Base-by-base conservation (phyloP, 1,140 invertebrate genomes). In the Trichoplusia ni region DNA sequence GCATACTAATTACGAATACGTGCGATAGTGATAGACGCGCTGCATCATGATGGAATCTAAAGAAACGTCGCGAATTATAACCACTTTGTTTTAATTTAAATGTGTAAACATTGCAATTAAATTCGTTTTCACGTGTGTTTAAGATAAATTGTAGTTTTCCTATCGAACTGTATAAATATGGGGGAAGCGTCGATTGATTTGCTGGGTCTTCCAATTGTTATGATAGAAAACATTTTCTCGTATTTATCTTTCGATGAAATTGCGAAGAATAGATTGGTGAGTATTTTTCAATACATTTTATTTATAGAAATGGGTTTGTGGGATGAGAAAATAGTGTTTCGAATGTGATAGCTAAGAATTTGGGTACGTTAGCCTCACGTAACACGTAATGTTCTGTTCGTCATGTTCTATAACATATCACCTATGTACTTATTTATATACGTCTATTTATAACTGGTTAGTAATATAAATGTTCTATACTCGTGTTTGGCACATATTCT, bases 231-330 rank as follows among this genome's bases (percentile, higher is more conserved):
- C 46, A 95, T 97, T 68, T 90, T 97, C 23, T 95, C 94, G 21
- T 94, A 93, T 91, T 90, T 97, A 25, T 89, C 93, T 0, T 97
- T 95, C 82, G 96, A 97, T 86, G 95, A 97, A 91, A 94, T 97
- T 47, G 94, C 96, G 60, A 94, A 93, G 88, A 93, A 94, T 77
- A 93, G 96, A 92, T 84, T 95, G 77, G 96, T 97, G 93, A 94
- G 94, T 91, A 38, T 19, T 46, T 31, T 37, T 58, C 25, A 18
- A 9, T n/a, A 29, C 13, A 23, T 13, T 44, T 27, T 66, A 46
- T 46, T 56, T 29, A 29, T 29, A 58, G 38, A 31, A 19, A 44
- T 9, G 13, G 31, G 54, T 16, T 31, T 29, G 38, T 31, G 11
- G 4, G 11, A 16, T 58, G 18, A 29, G 23, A 58, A 44, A 42